These are phyloP conservation scores for Ganaspis sp. DNA, from an alignment of 1,140 invertebrate species.

Conservation along the genomic window DNA sequence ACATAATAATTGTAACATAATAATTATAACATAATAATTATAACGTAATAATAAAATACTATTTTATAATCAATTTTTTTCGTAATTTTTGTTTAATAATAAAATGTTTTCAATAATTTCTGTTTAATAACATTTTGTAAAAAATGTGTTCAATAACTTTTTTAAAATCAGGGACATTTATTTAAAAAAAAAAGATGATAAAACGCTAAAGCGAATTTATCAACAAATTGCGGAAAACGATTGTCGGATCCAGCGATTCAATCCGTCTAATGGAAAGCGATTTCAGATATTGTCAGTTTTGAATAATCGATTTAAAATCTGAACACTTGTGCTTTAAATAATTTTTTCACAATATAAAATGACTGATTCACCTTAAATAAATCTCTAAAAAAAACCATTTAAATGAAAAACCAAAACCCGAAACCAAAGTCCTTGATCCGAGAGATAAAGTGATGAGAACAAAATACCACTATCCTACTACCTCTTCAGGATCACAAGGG, in stretches of 20 bases:
- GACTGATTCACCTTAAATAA: no score
- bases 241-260: not conserved
- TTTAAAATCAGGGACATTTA: no score
- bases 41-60: no score
- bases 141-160: no score
- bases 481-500: not conserved
- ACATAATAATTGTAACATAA: no score
- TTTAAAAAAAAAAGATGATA: not conserved
- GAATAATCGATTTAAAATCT: conserved; percentile 17
- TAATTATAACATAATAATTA: no score
- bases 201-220: not conserved
- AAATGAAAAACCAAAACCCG: not conserved
- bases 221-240: not conserved
- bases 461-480: not conserved
- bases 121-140: no score
- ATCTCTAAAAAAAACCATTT: not conserved
- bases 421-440: not conserved
- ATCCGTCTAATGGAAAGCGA: not conserved
- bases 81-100: no score
- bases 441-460: not conserved
- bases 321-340: not conserved
- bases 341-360: not conserved
- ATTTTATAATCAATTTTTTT: no score
- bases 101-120: no score
- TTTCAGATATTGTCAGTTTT: conserved; percentile 3